These are phyloP conservation scores for Acanthopleura granulata DNA, from an alignment of 2,888 invertebrate species.

Conservation along the genomic window DNA sequence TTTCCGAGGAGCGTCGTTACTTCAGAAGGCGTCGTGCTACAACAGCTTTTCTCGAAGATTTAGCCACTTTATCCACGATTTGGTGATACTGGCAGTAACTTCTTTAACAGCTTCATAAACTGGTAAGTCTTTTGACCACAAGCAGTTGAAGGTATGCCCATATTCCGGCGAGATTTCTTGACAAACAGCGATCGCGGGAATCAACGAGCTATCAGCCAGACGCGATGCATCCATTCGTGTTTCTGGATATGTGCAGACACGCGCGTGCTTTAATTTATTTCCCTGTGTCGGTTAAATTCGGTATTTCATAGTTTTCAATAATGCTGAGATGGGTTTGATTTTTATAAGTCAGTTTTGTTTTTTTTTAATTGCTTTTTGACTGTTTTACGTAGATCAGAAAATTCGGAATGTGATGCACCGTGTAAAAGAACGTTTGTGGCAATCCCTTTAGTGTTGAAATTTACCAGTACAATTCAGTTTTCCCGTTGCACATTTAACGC, in stretches of 20 bases:
- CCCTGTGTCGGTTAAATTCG: neutral
- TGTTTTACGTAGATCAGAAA: no score
- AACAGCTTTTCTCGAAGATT: neutral
- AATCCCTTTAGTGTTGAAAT: no score
- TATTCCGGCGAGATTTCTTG: neutral
- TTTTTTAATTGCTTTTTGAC: no score
- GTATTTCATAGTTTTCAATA: no score
- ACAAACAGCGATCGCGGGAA: constrained; percentile 1
- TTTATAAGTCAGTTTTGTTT: no score
- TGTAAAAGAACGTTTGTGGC: no score
- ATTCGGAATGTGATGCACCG: no score
- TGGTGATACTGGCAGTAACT: neutral
- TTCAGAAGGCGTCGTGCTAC: neutral
- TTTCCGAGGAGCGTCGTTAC: neutral
- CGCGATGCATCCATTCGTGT: constrained; percentile 3
- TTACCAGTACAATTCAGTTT: no score
- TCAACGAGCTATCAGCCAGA: neutral
- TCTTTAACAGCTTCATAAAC: neutral
- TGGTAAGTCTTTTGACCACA: neutral
- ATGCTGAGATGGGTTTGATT: no score
- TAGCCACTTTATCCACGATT: neutral
- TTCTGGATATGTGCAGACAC: neutral
- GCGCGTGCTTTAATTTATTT: neutral
- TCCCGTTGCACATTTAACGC: no score
- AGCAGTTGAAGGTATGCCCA: neutral